Evolutionary conservation across 92 coral and sea anemone genomes (phyloP).

Genomic region (Muricea muricata): DNA sequence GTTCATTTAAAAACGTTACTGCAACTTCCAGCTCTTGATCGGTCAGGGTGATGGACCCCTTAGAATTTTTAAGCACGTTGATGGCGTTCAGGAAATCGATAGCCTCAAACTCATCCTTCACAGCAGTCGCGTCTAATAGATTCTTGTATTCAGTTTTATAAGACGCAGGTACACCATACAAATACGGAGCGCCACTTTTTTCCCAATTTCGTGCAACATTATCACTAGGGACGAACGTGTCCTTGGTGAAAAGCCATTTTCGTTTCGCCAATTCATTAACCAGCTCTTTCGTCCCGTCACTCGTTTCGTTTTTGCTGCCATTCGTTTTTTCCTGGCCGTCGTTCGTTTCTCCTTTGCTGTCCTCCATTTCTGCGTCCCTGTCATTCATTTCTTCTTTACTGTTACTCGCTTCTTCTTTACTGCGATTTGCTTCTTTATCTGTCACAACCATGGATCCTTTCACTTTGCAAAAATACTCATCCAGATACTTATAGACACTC

Average conservation of each 20-base stretch:
- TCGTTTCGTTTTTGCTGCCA: no score
- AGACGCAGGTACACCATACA: conserved; percentile 64
- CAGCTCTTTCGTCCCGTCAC: no score
- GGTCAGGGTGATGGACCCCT: conserved; percentile 47
- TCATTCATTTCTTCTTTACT: no score
- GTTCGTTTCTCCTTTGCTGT: no score
- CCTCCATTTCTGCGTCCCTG: no score
- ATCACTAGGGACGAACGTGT: conserved; percentile 56
- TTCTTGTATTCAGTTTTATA: conserved; percentile 31
- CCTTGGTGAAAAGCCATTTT: conserved; percentile 66
- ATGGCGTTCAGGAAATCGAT: conserved; percentile 62
- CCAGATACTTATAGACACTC: conserved; percentile 75
- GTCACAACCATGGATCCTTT: no score
- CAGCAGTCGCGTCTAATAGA: conserved; percentile 62
- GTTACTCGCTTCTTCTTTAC: background rate
- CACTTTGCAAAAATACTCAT: conserved; percentile 23
- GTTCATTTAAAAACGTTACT: conserved; percentile 63
- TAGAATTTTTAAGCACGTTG: conserved; percentile 54
- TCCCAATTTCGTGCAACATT: conserved; percentile 77
- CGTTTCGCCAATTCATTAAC: conserved; percentile 23
- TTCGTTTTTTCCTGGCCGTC: no score
- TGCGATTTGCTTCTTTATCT: conserved; percentile 8
- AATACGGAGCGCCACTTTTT: conserved; percentile 75
- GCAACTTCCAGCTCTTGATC: conserved; percentile 61
- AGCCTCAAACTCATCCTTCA: conserved; percentile 48